A percentile compares a stretch with the other conserved stretches of the same genome.
These are phyloP conservation scores for Arctopsyche grandis DNA, from an alignment of 1,140 invertebrate species.

Conservation along the genomic window DNA sequence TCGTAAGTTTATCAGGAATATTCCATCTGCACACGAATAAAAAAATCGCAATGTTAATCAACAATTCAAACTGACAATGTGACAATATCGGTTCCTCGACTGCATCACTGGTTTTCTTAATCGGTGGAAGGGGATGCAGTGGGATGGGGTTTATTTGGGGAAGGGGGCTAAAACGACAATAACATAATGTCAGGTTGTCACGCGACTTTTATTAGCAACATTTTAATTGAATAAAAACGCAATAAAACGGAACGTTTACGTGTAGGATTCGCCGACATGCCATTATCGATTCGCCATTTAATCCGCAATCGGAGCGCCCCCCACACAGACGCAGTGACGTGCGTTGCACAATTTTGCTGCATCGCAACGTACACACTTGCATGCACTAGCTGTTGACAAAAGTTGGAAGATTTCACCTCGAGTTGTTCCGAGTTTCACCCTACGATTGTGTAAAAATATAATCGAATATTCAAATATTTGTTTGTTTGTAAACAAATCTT, in stretches of 20 bases:
- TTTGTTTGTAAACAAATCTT: too few species aligned
- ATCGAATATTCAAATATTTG: too few species aligned
- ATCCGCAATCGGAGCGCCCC: not conserved
- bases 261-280: not conserved
- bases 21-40: too few species aligned
- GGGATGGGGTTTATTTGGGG: not conserved
- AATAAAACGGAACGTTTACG: constrained; percentile 17
- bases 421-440: too few species aligned
- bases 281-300: constrained; percentile 25
- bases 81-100: not conserved
- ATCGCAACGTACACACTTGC: too few species aligned
- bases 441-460: too few species aligned
- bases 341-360: too few species aligned
- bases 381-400: too few species aligned
- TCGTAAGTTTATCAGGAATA: too few species aligned
- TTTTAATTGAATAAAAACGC: constrained; percentile 54
- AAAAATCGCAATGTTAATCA: too few species aligned
- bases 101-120: constrained; percentile 46
- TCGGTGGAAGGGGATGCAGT: not conserved
- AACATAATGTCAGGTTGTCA: constrained; percentile 48
- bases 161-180: constrained; percentile 34
- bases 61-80: not conserved
- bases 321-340: not conserved
- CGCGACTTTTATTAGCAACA: constrained; percentile 51
- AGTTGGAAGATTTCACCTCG: too few species aligned